Evolutionary conservation across 1,140 invertebrate species (phyloP).

Genomic region (Berghia stephanieae): DNA sequence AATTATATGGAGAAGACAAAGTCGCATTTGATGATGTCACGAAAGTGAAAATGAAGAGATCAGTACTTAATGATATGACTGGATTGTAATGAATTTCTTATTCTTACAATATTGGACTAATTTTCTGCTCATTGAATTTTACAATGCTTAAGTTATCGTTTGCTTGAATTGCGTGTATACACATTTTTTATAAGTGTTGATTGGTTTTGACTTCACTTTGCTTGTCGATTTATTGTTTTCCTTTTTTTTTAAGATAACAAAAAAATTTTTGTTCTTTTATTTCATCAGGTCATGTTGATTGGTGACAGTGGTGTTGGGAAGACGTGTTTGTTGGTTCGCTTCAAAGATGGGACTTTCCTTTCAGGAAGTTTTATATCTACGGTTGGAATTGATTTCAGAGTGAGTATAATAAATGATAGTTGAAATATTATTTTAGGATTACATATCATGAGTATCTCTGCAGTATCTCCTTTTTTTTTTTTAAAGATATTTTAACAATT

Average conservation of each 20-base stretch:
- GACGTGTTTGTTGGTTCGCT: slow-evolving; percentile 69
- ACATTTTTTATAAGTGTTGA: background rate
- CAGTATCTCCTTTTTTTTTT: too few species aligned
- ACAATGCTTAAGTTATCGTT: background rate
- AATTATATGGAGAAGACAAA: background rate
- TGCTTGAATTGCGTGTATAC: background rate
- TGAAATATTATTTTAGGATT: too few species aligned
- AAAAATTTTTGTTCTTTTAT: background rate
- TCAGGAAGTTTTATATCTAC: slow-evolving; percentile 71
- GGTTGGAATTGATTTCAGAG: slow-evolving; percentile 69
- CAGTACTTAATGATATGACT: too few species aligned
- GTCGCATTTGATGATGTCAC: background rate
- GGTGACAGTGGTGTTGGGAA: slow-evolving; percentile 67
- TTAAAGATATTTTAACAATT: too few species aligned
- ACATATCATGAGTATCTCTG: too few species aligned
- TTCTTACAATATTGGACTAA: too few species aligned
- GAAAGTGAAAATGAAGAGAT: background rate
- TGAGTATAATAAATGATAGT: too few species aligned
- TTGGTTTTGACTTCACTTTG: background rate
- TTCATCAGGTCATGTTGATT: slow-evolving; percentile 65
- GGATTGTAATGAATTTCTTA: too few species aligned
- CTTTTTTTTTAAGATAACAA: background rate
- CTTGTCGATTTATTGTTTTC: background rate
- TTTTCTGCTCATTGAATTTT: background rate
- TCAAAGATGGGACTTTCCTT: slow-evolving; percentile 70